These are phyloP conservation scores for Polyodon spathula DNA, from an alignment of 2,113 vertebrate genomes.

Conservation along the genomic window DNA sequence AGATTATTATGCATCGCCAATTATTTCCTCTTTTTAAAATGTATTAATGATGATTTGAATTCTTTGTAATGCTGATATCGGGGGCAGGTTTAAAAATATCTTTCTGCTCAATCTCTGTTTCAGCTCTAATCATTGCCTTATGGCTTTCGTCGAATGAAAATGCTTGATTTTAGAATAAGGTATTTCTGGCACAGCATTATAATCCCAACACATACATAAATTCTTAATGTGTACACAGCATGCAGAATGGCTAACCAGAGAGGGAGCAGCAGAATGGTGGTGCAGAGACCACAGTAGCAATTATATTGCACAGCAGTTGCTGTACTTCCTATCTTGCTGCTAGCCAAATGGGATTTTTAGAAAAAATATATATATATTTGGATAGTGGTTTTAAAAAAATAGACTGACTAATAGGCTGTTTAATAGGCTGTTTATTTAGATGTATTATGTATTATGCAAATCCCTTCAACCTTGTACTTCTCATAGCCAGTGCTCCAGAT, in stretches of 20 bases:
- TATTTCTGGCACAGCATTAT: background rate
- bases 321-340: conserved; percentile 8
- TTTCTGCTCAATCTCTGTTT: background rate
- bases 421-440: no score
- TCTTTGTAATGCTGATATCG: background rate
- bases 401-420: no score
- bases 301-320: background rate
- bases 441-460: no score
- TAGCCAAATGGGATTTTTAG: conserved; percentile 8
- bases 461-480: no score
- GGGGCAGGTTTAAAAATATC: background rate
- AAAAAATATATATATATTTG: no score
- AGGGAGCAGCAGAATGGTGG: conserved; percentile 1
- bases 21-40: background rate
- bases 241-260: background rate
- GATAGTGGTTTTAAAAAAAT: no score
- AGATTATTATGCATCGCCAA: background rate
- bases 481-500: no score
- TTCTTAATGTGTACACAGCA: no score
- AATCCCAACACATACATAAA: no score
- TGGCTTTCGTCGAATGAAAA: background rate
- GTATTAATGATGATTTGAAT: background rate
- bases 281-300: background rate
- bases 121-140: conserved; percentile 4
- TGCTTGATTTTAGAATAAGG: background rate